Evolutionary conservation across 2,888 invertebrate species (phyloP), one percentile per base, ranked within the genome.

Genomic region (Agrochola litura): DNA sequence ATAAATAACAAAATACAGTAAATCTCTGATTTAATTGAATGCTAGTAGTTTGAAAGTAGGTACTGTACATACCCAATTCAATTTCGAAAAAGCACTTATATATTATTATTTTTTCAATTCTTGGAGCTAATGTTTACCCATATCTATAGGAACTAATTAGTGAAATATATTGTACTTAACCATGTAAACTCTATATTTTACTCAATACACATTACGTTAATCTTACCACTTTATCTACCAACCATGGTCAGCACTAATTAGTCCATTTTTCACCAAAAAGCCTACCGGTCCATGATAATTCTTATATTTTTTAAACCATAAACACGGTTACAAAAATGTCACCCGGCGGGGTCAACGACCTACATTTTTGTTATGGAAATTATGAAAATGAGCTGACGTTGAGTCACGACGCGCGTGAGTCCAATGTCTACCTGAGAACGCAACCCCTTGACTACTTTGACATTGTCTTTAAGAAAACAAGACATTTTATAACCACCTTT

Each of bases 371-470:
- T 92, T 91, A 84, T 81, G 90, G 87, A 91, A 92, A 93, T 92
- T 94, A 93, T 94, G 91, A 93, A 93, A 93, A 94, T 93, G 89
- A 92, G 89, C 89, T 92, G 88, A 85, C 79, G 89, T 87, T 92
- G 92, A 94, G 91, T 93, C 93, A 93, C 88, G 85, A 54, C 37
- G 72, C 77, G 74, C 83, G 79, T 74, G 86, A 71, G 64, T n/a
- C 37, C 64, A 41, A 77, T 85, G 83, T 86, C 83, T 78, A 70
- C 77, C 74, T 54, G 22, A 75, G 30, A 76, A 76, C 54, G 67
- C 60, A 69, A 83, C 68, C 74, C 78, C 61, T 68, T 77, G 37
- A 37, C 30, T 67, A 63, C 37, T 77, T 63, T 16, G n/a, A 63
- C 9, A 71, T 69, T 81, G 65, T 69, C 52, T 70, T 58, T 65